These are phyloP conservation scores for Ctena decussata DNA, from an alignment of 2,888 invertebrate species.

Conservation along the genomic window DNA sequence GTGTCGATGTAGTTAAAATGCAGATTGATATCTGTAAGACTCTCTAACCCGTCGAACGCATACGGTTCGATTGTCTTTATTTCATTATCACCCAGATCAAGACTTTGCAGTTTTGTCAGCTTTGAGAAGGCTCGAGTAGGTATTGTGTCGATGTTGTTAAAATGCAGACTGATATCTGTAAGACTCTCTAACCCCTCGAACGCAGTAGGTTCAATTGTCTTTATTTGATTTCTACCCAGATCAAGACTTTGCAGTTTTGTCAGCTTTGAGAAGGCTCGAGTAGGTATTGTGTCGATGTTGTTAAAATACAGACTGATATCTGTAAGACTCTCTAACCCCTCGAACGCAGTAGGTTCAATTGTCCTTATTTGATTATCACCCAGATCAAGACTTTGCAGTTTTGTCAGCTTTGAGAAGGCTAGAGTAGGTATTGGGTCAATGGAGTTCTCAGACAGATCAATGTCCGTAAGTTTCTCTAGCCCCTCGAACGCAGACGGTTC, in stretches of 20 bases:
- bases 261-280: constrained; percentile 54
- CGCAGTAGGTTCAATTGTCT: constrained; percentile 8
- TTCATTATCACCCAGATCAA: constrained; percentile 41
- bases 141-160: constrained; percentile 61
- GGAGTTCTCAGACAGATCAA: too few species aligned
- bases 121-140: constrained; percentile 52
- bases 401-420: constrained; percentile 56
- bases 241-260: constrained; percentile 48
- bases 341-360: constrained; percentile 45
- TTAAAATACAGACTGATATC: too few species aligned
- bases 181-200: constrained; percentile 53
- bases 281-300: constrained; percentile 42
- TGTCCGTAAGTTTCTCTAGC: constrained; percentile 27
- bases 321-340: constrained; percentile 32
- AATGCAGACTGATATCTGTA: too few species aligned
- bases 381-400: constrained; percentile 56
- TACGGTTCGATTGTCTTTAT: not conserved
- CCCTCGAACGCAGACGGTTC: constrained; percentile 61
- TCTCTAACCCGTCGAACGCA: constrained; percentile 59
- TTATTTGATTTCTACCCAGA: constrained; percentile 18
- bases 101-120: constrained; percentile 37
- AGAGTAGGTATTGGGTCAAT: constrained; percentile 35
- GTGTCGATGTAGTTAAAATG: constrained; percentile 60
- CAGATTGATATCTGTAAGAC: constrained; percentile 60
- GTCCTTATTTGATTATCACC: not conserved